Base-by-base conservation (phyloP, 2,797 vertebrate species). In the Falco peregrinus region DNA sequence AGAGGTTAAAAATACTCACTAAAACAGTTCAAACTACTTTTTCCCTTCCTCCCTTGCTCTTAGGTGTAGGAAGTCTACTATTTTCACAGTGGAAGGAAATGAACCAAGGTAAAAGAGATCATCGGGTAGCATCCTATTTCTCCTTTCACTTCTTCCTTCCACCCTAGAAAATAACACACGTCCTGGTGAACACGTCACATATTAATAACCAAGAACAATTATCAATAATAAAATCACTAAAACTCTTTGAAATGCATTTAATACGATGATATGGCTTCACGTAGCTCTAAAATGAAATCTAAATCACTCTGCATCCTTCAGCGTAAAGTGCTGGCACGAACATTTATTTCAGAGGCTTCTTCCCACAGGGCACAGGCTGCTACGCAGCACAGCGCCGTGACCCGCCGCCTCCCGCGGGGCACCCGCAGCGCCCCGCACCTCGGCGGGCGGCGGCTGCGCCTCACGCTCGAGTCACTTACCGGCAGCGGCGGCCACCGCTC, bases 361-460 rank as follows among this genome's bases (percentile, higher is more conserved):
- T 16, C 63, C 9, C 10, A 39, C 0, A 11, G 70, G 37, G 8
- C 74, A 24, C 7, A 16, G 16, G 37, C 53, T 7, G 53, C 28
- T 2, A 3, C 21, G 2, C 57, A 12, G 53, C 12, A 16, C 53
- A 1, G 69, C 0, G 73, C 51, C 43, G 11, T 3, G 59, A 4
- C 18, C 21, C 4, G 69, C 28, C 35, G 4, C 0, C 6, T 16
- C 14, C 31, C 1, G 22, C 7, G 18, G 64, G 18, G 29, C 5
- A 53, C 5, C 6, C 0, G 0, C 3, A 5, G 25, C 33, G 14
- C 73, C 61, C 53, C 1, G 47, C 74, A 1, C 1, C 5, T 4
- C 28, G n/a, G 45, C 63, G 8, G 78, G 37, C 69, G 50, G 17
- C 1, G 51, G 3, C 7, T 13, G 0, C 5, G 48, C 47, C 65